Evolutionary conservation across 2,888 invertebrate genomes (phyloP).

Genomic region (Acanthosoma haemorrhoidale): DNA sequence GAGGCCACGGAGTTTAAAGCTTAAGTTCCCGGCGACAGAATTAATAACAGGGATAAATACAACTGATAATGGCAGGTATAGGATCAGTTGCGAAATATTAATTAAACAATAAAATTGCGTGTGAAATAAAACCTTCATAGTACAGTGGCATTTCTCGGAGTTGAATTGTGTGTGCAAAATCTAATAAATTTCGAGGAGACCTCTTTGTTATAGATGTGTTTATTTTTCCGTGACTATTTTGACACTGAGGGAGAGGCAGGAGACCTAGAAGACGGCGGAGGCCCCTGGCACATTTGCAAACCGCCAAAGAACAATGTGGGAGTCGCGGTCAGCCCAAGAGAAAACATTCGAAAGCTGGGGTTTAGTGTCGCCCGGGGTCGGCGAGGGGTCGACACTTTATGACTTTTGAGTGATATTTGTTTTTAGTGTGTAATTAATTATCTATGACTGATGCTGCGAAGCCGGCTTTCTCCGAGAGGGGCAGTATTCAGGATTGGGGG

Average conservation of each 20-base stretch:
- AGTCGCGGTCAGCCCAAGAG: conserved; percentile 1
- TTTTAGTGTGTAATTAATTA: not conserved
- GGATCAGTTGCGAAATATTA: no score
- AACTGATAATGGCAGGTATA: no score
- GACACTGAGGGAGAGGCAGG: not conserved
- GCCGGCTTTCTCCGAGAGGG: not conserved
- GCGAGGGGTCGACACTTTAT: not conserved
- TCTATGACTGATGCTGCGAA: not conserved
- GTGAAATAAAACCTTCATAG: no score
- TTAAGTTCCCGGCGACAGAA: no score
- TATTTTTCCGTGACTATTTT: not conserved
- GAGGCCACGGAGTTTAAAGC: no score
- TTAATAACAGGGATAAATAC: no score
- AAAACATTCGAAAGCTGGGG: not conserved
- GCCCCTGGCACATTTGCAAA: conserved; percentile 5
- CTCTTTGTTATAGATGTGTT: not conserved
- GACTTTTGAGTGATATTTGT: conserved; percentile 13
- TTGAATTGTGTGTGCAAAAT: no score
- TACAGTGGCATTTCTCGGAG: no score
- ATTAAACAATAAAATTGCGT: no score
- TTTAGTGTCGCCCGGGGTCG: conserved; percentile 7
- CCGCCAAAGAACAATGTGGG: not conserved
- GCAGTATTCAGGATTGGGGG: not conserved
- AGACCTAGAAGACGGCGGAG: not conserved
- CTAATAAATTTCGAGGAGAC: no score